phyloP scores from a whole-genome alignment of 2,797 vertebrate species.

The Gambelia wislizenii region DNA sequence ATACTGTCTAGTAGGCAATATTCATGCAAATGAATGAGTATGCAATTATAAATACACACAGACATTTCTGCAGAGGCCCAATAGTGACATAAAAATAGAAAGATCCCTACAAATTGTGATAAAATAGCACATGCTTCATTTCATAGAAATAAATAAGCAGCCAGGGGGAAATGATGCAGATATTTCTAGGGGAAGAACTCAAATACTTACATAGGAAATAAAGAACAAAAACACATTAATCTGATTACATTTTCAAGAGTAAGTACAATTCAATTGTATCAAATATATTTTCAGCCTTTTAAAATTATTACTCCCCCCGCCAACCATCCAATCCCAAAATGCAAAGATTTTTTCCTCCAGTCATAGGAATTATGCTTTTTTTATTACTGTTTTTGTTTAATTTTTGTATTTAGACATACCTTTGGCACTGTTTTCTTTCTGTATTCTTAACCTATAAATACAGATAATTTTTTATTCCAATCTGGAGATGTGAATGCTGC shows the following conservation, averaged over 20 bases:
- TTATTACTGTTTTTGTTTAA: background rate
- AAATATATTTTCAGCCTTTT: background rate
- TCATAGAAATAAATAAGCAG: background rate
- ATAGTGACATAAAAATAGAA: background rate
- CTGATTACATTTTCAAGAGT: background rate
- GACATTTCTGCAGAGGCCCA: background rate
- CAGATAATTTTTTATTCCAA: background rate
- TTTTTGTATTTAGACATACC: background rate
- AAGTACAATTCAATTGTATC: background rate
- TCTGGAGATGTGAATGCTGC: background rate
- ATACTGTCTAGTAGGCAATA: background rate
- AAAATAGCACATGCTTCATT: background rate
- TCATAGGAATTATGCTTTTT: background rate
- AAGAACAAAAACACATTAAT: background rate
- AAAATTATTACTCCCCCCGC: background rate
- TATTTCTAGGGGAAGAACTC: background rate
- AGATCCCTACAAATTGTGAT: background rate
- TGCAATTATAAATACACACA: background rate
- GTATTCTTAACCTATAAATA: background rate
- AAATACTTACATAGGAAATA: background rate
- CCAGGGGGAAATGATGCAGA: background rate
- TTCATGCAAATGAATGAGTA: conserved; percentile 3
- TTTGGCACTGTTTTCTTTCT: conserved; percentile 5
- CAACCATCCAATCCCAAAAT: background rate
- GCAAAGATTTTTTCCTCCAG: background rate